Base-by-base conservation (phyloP, 2,888 invertebrate species). In the Zele albiditarsus region DNA sequence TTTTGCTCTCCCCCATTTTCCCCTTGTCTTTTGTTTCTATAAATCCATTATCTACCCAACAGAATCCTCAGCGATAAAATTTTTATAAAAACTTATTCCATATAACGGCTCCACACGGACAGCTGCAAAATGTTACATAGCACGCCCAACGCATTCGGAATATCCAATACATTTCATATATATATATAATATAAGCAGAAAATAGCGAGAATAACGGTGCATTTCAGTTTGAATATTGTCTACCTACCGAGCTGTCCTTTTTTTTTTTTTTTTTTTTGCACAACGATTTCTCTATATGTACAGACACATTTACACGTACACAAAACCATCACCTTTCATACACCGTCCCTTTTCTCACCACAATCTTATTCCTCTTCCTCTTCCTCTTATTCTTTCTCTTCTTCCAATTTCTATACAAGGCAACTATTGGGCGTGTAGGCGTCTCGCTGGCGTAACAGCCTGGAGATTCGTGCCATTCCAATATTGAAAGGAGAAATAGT, bases 401-500 rank as follows among this genome's bases (percentile, higher is more conserved):
- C 58, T 58, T 38, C 57, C 38, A 69, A 69, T 69, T 42, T 42
- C 38, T 31, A 31, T 27, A 38, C 67, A 66, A 67, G 68, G 65
- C 42, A 70, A 70, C 67, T 71, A 67, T 53, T 58, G 46, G 71
- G 66, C 69, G 74, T 70, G 53, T 53, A 53, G 53, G 53, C 53
- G 53, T 53, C 53, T 53, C 53, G 2, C 53, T 33, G 71, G 38
- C 58, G 69, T 60, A 67, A 76, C 58, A 60, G 72, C 74, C 66
- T 53, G 62, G 71, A 73, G 77, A 63, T 42, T 75, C 70, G 74
- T 76, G 75, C 68, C 77, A 81, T 82, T 84, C 79, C 83, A 83
- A 84, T 85, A 85, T 85, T 83, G 84, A 86, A 83, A 83, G 81
- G 82, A 82, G 83, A 84, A 86, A 87, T 84, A 86, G 86, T 84